These are phyloP conservation scores for Gavia stellata DNA, from an alignment of 2,113 vertebrate genomes.

Conservation along the genomic window DNA sequence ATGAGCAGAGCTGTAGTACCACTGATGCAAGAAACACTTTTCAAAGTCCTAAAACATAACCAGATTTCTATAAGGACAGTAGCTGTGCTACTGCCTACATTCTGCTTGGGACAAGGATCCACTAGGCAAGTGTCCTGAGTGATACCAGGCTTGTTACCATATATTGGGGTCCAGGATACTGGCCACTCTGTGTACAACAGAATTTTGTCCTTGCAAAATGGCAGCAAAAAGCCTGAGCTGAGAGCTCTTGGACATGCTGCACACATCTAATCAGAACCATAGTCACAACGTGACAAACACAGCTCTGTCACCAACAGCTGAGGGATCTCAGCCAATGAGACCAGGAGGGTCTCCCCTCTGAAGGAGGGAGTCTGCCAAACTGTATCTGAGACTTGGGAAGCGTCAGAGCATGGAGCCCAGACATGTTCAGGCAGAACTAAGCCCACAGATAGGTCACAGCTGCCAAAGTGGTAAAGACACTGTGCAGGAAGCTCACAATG, in stretches of 20 bases:
- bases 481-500: neutral
- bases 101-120: neutral
- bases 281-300: neutral
- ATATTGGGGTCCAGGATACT: neutral
- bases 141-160: neutral
- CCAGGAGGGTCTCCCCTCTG: accelerated
- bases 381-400: neutral
- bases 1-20: neutral
- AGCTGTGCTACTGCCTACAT: neutral
- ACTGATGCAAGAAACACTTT: neutral
- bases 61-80: neutral
- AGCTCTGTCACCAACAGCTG: neutral
- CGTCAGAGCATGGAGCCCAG: neutral
- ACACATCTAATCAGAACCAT: neutral
- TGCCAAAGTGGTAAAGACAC: neutral
- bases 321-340: neutral
- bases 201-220: neutral
- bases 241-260: neutral
- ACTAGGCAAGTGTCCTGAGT: neutral
- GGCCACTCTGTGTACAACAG: neutral
- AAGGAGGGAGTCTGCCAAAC: neutral
- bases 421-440: neutral
- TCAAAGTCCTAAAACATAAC: neutral
- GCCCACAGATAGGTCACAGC: neutral
- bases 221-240: neutral